These are phyloP conservation scores for Eurystomus gularis DNA, from an alignment of 2,113 vertebrate species.

Conservation along the genomic window DNA sequence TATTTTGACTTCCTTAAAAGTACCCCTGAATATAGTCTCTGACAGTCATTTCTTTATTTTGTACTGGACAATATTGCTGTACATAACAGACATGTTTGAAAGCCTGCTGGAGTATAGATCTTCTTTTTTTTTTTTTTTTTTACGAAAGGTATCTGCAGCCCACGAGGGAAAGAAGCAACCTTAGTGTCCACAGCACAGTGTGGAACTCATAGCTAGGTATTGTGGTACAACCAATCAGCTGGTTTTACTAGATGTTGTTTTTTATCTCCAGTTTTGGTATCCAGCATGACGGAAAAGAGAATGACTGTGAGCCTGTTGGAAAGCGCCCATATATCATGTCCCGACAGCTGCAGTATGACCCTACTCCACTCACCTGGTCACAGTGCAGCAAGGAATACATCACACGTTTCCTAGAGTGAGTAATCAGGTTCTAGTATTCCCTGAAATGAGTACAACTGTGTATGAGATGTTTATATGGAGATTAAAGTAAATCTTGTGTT, in stretches of 20 bases:
- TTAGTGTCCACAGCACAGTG: neutral
- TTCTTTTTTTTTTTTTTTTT: too few relatives aligned
- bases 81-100: neutral
- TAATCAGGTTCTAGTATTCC: neutral
- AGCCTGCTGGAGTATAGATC: neutral
- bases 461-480: neutral
- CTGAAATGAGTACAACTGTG: neutral
- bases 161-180: neutral
- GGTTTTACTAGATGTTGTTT: neutral
- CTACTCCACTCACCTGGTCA: constrained; percentile 94
- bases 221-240: neutral
- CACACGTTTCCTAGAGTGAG: constrained; percentile 97
- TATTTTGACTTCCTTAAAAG: neutral
- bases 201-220: neutral
- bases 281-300: constrained; percentile 94
- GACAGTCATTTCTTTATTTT: neutral
- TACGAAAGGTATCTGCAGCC: neutral
- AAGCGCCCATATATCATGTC: constrained; percentile 93
- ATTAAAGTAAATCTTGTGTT: neutral
- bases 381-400: constrained; percentile 97
- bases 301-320: constrained; percentile 89
- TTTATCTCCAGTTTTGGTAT: constrained; percentile 88
- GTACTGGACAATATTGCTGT: neutral
- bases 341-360: constrained; percentile 92
- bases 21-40: neutral